A percentile compares a stretch with the other conserved stretches of the same genome.
Evolutionary conservation across 2,797 vertebrate genomes (phyloP).

Genomic region (Fistularia tabacaria): DNA sequence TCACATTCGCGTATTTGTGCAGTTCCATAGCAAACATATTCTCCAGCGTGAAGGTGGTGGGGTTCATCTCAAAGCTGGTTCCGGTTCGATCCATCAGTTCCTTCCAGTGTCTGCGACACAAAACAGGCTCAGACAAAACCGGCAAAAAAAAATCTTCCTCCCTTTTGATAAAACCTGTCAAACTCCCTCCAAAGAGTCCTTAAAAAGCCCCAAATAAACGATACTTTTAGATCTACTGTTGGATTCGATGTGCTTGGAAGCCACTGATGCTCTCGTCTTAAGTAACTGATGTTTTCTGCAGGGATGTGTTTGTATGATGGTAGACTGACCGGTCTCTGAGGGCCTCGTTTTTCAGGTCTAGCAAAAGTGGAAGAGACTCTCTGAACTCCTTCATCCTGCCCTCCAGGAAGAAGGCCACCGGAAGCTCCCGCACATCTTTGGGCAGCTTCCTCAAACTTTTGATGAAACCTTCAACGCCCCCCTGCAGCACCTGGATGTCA

Average conservation of each 20-base stretch:
- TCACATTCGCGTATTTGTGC: slow-evolving; percentile 80
- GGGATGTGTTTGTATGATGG: too few relatives aligned
- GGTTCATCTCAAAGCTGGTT: slow-evolving; percentile 86
- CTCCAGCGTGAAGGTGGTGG: slow-evolving; percentile 88
- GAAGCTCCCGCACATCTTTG: slow-evolving; percentile 74
- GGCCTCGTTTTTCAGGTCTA: slow-evolving; percentile 92
- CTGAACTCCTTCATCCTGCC: slow-evolving; percentile 88
- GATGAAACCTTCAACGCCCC: slow-evolving; percentile 84
- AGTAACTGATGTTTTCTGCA: too few relatives aligned
- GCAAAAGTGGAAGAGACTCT: slow-evolving; percentile 87
- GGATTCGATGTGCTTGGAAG: too few relatives aligned
- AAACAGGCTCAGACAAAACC: not conserved
- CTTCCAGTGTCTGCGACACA: slow-evolving; percentile 85
- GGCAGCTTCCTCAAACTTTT: slow-evolving; percentile 81
- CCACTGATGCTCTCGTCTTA: too few relatives aligned
- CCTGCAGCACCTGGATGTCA: slow-evolving; percentile 86
- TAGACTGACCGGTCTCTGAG: slow-evolving; percentile 85
- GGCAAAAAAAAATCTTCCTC: too few relatives aligned
- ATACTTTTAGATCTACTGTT: too few relatives aligned
- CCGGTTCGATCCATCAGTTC: slow-evolving; percentile 87
- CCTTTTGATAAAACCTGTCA: too few relatives aligned
- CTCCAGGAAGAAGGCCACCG: slow-evolving; percentile 82
- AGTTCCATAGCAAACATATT: slow-evolving; percentile 98
- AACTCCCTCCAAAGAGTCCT: too few relatives aligned
- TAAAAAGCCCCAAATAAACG: too few relatives aligned